Evolutionary conservation across 2,113 vertebrate species (phyloP), one percentile per base, ranked within the genome.

Genomic region (Crotalus helleri): DNA sequence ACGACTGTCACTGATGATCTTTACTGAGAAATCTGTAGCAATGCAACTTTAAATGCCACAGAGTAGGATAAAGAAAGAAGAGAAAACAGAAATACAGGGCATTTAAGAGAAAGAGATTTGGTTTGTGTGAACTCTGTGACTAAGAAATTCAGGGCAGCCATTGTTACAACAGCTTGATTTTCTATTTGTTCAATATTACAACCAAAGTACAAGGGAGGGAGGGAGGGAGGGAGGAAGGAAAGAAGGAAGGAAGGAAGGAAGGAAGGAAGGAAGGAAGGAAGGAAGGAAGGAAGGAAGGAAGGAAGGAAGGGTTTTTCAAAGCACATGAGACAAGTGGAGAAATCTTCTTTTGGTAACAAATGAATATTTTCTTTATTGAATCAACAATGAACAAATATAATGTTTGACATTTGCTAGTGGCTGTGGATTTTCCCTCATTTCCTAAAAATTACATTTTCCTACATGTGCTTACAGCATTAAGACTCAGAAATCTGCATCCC

Each of bases 161-260:
- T 33, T 74, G 55, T 93, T 88, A 91, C 74, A 54, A 39, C 19
- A 1, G 8, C 61, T 92, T 21, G 49, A 21, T 93, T 93, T 39
- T 58, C 61, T 91, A 64, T 33, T 85, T 87, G 58, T 92, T 89
- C 81, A 92, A 59, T 23, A 85, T 13, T 91, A 49, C 90, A 92
- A 94, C 86, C 6, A 64, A 94, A 93, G 91, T 33, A 87, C 29
- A 54, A 90, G 44, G 89, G 33, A 33, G n/a, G 54, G 12, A 55
- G 54, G 54, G 4, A 55, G 54, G 54, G 15, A 55, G 54, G 12
- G 4, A 55, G 13, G 54, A 3, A 55, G 13, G 13, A 15, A 55
- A 15, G 54, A 15, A 15, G 17, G 55, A 15, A 19, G 49, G 49
- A 51, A 51, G 49, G 49, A 51, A 51, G 49, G 49, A 51, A 51